Percentiles rank a stretch among this genome's conserved stretches.
These are phyloP conservation scores for Alectura lathami DNA, from an alignment of 2,113 vertebrate genomes.

Conservation along the genomic window DNA sequence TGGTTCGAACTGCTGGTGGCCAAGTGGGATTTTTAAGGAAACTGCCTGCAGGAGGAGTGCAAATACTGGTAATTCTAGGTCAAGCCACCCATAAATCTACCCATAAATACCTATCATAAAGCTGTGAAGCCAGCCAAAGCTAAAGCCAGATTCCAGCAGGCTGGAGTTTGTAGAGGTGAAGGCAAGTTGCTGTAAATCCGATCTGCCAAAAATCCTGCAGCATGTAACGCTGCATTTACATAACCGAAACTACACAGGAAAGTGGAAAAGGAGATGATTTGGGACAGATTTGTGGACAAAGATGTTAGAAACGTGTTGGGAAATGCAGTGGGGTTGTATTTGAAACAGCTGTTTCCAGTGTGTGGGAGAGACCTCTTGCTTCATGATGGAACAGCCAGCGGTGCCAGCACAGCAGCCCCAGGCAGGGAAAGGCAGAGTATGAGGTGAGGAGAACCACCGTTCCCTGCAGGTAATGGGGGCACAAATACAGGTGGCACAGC, in stretches of 20 bases:
- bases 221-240: background rate
- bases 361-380: background rate
- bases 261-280: background rate
- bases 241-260: background rate
- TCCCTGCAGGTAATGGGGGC: rapidly evolving
- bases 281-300: background rate
- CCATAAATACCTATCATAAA: background rate
- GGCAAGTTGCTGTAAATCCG: background rate
- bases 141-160: background rate
- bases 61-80: background rate
- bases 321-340: background rate
- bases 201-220: background rate
- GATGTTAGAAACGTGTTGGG: background rate
- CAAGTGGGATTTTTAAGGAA: background rate
- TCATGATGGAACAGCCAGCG: rapidly evolving
- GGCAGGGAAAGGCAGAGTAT: background rate
- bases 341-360: background rate
- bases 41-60: background rate
- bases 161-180: background rate
- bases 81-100: background rate
- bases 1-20: rapidly evolving
- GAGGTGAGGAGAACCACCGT: rapidly evolving
- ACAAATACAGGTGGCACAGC: rapidly evolving
- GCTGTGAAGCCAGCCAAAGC: background rate
- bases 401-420: rapidly evolving